These are phyloP conservation scores for Zonotrichia albicollis DNA, from an alignment of 2,797 vertebrate genomes.

Conservation along the genomic window DNA sequence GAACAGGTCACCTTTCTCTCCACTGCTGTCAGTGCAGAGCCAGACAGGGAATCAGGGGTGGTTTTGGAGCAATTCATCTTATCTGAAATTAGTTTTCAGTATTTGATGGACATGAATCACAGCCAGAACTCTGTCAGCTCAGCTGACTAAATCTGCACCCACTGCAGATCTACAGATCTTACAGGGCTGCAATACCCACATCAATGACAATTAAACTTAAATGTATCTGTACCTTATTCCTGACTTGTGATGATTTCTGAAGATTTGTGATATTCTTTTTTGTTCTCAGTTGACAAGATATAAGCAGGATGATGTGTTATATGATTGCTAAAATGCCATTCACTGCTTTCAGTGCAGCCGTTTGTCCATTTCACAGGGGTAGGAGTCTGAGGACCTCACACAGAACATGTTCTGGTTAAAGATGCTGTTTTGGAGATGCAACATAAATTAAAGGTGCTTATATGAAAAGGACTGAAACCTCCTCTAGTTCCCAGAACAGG, in stretches of 20 bases:
- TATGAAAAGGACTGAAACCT: neutral
- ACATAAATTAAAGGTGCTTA: neutral
- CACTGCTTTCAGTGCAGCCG: neutral
- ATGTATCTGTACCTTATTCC: neutral
- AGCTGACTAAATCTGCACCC: neutral
- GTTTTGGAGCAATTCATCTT: neutral
- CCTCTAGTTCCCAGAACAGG: neutral
- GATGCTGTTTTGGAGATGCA: neutral
- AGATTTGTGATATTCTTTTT: neutral
- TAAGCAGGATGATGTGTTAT: neutral
- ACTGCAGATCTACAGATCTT: neutral
- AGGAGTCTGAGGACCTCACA: neutral
- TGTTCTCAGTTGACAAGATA: neutral
- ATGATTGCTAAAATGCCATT: neutral
- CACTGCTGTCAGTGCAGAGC: neutral
- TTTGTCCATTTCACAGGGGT: neutral
- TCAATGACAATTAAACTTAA: neutral
- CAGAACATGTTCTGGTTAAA: neutral
- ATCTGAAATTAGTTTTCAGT: neutral
- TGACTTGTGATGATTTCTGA: neutral
- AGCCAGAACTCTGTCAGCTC: neutral
- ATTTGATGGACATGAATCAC: neutral
- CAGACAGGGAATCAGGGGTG: neutral
- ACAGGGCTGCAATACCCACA: neutral
- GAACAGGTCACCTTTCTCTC: neutral